Conservation (phyloP, 2,888 invertebrate genomes). For the Lysandra bellargus region DNA sequence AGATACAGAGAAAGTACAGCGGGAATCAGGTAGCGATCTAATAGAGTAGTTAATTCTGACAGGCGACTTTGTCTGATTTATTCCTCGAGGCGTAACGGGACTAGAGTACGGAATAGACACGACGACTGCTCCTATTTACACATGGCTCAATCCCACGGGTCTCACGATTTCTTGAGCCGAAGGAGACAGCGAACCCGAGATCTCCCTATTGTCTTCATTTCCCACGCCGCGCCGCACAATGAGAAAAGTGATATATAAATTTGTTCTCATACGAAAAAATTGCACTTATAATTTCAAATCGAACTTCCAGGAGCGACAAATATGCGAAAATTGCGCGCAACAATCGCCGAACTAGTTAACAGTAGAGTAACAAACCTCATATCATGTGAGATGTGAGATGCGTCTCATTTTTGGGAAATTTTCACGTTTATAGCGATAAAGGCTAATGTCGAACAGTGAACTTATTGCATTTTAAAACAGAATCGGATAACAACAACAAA, state of each 20-base stretch:
- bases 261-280: conserved; percentile 42
- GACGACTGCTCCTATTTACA: conserved; percentile 49
- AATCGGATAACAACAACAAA: background rate
- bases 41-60: conserved; percentile 15
- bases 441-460: background rate
- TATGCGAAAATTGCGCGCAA: conserved; percentile 10
- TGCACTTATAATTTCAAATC: conserved; percentile 34
- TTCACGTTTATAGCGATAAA: background rate
- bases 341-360: background rate
- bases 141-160: conserved; percentile 51
- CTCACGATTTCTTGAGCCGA: conserved; percentile 61
- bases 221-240: conserved; percentile 54
- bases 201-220: conserved; percentile 64
- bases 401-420: background rate
- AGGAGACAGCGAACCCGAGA: conserved; percentile 48
- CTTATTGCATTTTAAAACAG: background rate
- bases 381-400: background rate
- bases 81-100: conserved; percentile 32
- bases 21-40: conserved; percentile 16
- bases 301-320: conserved; percentile 24
- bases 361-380: background rate
- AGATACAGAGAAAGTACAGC: conserved; percentile 16
- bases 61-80: conserved; percentile 23
- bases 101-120: conserved; percentile 44
- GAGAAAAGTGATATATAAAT: conserved; percentile 57